Evolutionary conservation across 35 echinoderm and acorn worm species (phyloP).

Genomic region (Eucidaris tribuloides): DNA sequence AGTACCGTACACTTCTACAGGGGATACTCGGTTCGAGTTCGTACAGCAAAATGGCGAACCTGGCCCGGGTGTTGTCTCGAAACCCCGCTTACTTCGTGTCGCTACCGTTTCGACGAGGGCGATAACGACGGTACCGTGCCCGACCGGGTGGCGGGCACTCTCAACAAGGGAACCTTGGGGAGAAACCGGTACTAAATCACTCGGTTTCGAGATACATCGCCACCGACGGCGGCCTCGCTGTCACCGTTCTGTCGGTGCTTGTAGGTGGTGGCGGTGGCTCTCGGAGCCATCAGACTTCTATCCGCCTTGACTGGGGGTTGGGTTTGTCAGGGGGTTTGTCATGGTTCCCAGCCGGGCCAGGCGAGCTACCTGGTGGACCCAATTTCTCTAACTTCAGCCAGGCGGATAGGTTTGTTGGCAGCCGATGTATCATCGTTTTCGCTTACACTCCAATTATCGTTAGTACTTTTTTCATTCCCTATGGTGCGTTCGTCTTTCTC

Average conservation of each 20-base stretch:
- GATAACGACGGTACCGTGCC: constrained; percentile 11
- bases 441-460: too few species aligned
- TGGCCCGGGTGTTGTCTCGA: not conserved
- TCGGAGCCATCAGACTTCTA: constrained; percentile 1
- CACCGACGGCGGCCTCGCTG: constrained; percentile 19
- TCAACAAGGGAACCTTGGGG: not conserved
- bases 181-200: constrained; percentile 4
- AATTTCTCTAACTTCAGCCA: too few species aligned
- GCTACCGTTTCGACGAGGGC: not conserved
- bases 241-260: constrained; percentile 9
- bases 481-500: too few species aligned
- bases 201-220: not conserved
- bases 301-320: not conserved
- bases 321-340: too few species aligned
- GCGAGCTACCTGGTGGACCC: too few species aligned
- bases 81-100: constrained; percentile 2
- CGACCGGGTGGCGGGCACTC: not conserved
- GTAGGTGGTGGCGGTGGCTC: not conserved
- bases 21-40: too few species aligned
- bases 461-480: too few species aligned
- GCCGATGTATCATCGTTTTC: too few species aligned
- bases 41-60: not conserved
- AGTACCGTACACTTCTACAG: too few species aligned
- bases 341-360: too few species aligned
- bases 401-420: too few species aligned